Base-by-base conservation (phyloP, 1,140 invertebrate species). In the Anastatus disparis region DNA sequence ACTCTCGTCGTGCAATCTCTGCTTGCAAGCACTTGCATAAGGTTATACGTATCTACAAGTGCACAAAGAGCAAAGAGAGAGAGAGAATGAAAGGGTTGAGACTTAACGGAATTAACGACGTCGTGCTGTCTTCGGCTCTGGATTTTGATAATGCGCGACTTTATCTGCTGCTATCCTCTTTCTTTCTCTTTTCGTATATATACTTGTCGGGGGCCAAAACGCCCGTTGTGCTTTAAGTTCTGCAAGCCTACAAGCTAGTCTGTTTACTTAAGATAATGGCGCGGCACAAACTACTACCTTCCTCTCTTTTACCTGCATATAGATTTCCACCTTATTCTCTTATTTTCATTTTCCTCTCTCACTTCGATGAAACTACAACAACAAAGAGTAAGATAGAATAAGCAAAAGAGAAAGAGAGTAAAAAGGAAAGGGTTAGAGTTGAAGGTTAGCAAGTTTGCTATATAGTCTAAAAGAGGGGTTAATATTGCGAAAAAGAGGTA, bases 231-330 rank as follows among this genome's bases (percentile, higher is more conserved):
- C n/a, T n/a, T n/a, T n/a, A n/a, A n/a, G n/a, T n/a, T n/a, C n/a
- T n/a, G n/a, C n/a, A n/a, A n/a, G 74, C 77, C 81, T 78, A 62
- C 76, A n/a, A n/a, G n/a, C 79, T 80, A 81, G 81, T 78, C 81
- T 83, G 82, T 82, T 84, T 83, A 84, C 80, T 81, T 77, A 82
- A 84, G 82, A 84, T 84, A 84, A 83, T 84, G 75, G 80, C 71
- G 69, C 59, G 27, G 38, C 48, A 40, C 62, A 40, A 65, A 65
- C 10, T 63, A 24, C 15, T 13, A 15, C n/a, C 12, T 12, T 29
- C 12, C 10, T 12, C 10, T 13, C 31, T 46, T 12, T 13, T 46
- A 20, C 26, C n/a, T 29, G 3, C 24, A 1, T 6, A 27, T 27
- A 22, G 46, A 17, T 6, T 20, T 4, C 6, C 46, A 3, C n/a